Evolutionary conservation across 2,797 vertebrate species (phyloP), one percentile per base, ranked within the genome.

Genomic region (Acropternis orthonyx): DNA sequence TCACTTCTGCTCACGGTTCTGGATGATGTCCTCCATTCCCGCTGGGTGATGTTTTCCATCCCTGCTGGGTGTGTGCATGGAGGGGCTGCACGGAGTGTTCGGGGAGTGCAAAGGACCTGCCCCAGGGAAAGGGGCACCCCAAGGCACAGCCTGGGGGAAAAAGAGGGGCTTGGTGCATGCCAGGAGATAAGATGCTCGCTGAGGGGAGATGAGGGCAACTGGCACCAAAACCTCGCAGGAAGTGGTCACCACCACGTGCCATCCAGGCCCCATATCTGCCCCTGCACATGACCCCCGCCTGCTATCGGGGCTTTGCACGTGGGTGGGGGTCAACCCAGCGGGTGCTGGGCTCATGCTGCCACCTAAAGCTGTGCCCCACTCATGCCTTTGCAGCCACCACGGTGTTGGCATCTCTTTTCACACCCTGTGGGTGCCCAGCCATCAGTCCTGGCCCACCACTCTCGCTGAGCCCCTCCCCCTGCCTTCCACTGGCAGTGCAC

Each of bases 281-380:
- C 14, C 2, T 1, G 9, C 62, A 61, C 58, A 19, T 27, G 49
- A 44, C 49, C 77, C 72, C 51, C 0, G 1, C 56, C 49, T 0
- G 1, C 58, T 87, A 37, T 91, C 51, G 1, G 71, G 32, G 61
- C 48, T 0, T 8, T 0, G 0, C 76, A 46, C 2, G 0, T 0
- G 0, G 34, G n/a, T 27, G 7, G 73, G 72, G 54, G 91, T 20
- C 52, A 59, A 2, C 0, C 0, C 1, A 1, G 19, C 3, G 58
- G 44, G 15, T 59, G 18, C 74, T 5, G 2, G 30, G n/a, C 30
- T 51, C 62, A 10, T 1, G 0, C 14, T 32, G 39, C 48, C 13
- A 2, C 39, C 6, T 1, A 17, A 32, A 12, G 32, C 32, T 0
- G 2, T 18, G 46, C 1, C 34, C 26, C 12, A 5, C 49, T 51